Evolutionary conservation across 2,797 vertebrate species (phyloP).

Genomic region (Kryptopterus vitreolus): DNA sequence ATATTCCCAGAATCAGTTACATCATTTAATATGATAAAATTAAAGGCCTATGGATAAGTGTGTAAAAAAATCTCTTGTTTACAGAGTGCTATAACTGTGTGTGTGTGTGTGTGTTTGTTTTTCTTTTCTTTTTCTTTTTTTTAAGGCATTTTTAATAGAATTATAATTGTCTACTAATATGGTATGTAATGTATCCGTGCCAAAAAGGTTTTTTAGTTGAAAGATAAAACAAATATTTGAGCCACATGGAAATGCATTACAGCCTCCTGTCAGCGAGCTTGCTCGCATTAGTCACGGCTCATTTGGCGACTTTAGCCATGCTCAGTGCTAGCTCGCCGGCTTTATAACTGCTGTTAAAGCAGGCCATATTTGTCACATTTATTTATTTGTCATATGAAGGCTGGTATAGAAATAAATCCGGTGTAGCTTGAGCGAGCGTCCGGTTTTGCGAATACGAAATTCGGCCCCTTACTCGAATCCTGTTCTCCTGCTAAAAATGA

Average conservation of each 20-base stretch:
- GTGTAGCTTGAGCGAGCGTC: neutral
- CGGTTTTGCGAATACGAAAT: constrained; percentile 16
- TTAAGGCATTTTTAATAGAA: neutral
- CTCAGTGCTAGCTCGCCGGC: neutral
- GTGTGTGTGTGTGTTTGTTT: neutral
- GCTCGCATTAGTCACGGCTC: neutral
- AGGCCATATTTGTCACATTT: neutral
- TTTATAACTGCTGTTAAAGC: neutral
- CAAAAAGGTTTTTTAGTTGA: neutral
- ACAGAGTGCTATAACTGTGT: neutral
- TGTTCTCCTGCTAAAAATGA: neutral
- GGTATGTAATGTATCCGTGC: neutral
- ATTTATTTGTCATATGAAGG: neutral
- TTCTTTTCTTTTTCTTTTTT: neutral
- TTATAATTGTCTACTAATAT: neutral
- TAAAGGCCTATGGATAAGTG: neutral
- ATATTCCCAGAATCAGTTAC: too few species aligned
- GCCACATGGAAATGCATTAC: neutral
- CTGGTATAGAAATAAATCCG: neutral
- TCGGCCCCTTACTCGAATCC: neutral
- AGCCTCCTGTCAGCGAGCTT: neutral
- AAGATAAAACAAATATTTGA: neutral
- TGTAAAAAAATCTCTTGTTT: neutral
- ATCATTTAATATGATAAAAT: neutral
- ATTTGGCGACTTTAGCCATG: neutral